These are phyloP conservation scores for Silurus meridionalis DNA, from an alignment of 2,113 vertebrate species.

Conservation along the genomic window DNA sequence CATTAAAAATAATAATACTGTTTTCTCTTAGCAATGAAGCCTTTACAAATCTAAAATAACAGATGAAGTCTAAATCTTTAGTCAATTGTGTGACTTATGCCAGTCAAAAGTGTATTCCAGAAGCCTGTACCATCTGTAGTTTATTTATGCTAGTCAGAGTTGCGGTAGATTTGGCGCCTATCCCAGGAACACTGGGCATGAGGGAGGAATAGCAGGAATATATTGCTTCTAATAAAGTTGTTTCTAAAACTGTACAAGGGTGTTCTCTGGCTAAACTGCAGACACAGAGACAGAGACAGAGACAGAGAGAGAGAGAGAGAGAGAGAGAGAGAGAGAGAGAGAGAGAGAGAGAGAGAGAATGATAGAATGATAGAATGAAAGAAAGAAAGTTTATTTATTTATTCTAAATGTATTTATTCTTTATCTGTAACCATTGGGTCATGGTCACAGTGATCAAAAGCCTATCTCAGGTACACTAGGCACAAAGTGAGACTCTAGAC, in stretches of 20 bases:
- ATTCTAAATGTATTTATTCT: not conserved
- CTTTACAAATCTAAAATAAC: not conserved
- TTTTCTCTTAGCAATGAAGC: not conserved
- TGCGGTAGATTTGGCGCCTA: not conserved
- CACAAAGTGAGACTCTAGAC: not conserved
- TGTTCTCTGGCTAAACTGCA: not conserved
- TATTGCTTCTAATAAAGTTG: not conserved
- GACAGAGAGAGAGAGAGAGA: not conserved
- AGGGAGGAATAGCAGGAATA: slow-evolving; percentile 5
- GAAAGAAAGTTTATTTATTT: not conserved
- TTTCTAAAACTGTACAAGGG: not conserved
- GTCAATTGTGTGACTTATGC: not conserved
- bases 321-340: no score
- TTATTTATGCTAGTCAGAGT: not conserved
- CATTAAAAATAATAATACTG: not conserved
- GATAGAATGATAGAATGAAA: no score
- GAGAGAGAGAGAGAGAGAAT: no score
- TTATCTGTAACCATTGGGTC: not conserved
- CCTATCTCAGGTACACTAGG: not conserved
- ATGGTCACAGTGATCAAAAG: not conserved
- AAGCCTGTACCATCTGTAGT: slow-evolving; percentile 11
- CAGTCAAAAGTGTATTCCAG: slow-evolving; percentile 9
- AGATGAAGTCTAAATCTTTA: not conserved
- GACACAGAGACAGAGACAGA: not conserved
- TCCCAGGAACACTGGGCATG: slow-evolving; percentile 17